Conservation (phyloP, 1,140 invertebrate genomes). For the Oscheius sp. region DNA sequence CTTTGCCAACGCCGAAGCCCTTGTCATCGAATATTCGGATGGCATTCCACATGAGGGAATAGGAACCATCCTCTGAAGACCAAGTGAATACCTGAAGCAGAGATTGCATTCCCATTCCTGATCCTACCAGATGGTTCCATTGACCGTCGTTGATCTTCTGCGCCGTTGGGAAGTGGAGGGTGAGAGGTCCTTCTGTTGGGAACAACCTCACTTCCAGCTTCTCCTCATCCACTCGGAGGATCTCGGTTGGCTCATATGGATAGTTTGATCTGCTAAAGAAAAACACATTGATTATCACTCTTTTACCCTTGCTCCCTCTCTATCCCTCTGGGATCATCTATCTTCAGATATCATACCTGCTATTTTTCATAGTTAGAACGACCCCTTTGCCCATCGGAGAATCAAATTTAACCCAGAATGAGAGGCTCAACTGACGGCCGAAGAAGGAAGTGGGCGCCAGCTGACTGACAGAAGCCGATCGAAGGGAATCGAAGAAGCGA, state of each 20-base stretch:
- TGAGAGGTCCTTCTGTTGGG: constrained; percentile 75
- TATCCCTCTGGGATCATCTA: too few relatives aligned
- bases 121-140: constrained; percentile 84
- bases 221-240: constrained; percentile 80
- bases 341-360: constrained; percentile 49
- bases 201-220: constrained; percentile 76
- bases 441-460: constrained; percentile 79
- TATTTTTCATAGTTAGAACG: constrained; percentile 82
- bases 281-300: background rate
- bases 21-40: constrained; percentile 52
- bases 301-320: too few relatives aligned
- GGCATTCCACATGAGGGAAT: constrained; percentile 59
- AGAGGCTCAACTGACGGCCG: constrained; percentile 78
- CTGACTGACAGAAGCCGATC: constrained; percentile 79
- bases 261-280: constrained; percentile 72
- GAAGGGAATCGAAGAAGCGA: constrained; percentile 81
- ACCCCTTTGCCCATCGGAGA: constrained; percentile 82
- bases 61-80: constrained; percentile 73
- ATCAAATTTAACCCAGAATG: constrained; percentile 92
- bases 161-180: constrained; percentile 77
- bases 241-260: constrained; percentile 67
- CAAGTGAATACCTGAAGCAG: constrained; percentile 73
- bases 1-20: constrained; percentile 69
- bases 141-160: constrained; percentile 90
- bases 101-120: background rate